phyloP scores from a whole-genome alignment of 2,113 vertebrate genomes.

The Mesembrinibis cayennensis region DNA sequence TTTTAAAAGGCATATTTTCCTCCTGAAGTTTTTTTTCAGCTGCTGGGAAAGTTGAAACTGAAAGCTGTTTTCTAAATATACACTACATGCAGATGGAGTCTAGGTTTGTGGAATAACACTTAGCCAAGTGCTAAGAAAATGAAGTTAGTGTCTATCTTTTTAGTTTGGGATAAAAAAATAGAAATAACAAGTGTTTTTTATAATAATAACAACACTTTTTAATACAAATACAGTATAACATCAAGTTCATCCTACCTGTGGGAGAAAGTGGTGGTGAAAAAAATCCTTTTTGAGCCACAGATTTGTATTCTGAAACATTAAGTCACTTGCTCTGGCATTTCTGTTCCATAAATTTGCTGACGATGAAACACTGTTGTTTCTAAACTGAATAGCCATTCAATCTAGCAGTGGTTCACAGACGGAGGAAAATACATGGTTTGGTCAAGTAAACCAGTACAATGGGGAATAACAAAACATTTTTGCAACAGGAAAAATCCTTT shows the following conservation, averaged over 20 bases:
- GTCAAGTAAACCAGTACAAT: not conserved
- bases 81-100: conserved; percentile 24
- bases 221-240: not conserved
- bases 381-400: not conserved
- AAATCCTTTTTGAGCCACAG: not conserved
- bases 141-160: not conserved
- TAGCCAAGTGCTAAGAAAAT: conserved; percentile 49
- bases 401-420: not conserved
- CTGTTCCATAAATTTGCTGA: not conserved
- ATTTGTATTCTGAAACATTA: not conserved
- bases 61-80: conserved; percentile 64
- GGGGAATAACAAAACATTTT: not conserved
- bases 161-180: not conserved
- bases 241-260: not conserved
- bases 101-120: conserved; percentile 63
- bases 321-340: not conserved
- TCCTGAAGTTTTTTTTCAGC: not conserved
- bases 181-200: not conserved
- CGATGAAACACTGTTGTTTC: not conserved
- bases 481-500: not conserved
- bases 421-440: not conserved
- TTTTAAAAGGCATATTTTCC: not conserved
- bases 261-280: not conserved
- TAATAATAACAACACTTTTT: not conserved
- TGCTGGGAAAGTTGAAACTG: not conserved